Evolutionary conservation across 2,113 vertebrate species (phyloP).

Genomic region (Plecturocebus donacophilus): DNA sequence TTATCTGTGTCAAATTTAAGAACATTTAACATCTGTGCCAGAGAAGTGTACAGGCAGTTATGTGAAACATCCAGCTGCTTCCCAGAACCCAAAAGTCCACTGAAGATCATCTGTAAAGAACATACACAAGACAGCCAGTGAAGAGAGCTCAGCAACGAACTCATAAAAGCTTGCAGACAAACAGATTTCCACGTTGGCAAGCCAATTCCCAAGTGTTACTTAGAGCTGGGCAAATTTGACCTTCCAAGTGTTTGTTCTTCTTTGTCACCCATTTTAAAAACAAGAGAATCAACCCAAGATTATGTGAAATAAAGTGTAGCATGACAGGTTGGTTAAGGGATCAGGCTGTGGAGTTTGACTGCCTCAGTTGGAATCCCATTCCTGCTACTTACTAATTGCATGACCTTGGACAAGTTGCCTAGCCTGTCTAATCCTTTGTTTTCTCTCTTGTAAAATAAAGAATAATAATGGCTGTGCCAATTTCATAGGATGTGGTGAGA

Average conservation of each 20-base stretch:
- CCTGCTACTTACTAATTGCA: not conserved
- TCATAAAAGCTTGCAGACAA: constrained; percentile 68
- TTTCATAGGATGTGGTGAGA: not conserved
- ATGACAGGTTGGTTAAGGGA: not conserved
- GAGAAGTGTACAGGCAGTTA: constrained; percentile 69
- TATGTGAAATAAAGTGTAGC: not conserved
- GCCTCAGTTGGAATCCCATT: not conserved
- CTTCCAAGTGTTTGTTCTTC: constrained; percentile 74
- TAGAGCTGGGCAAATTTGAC: constrained; percentile 73
- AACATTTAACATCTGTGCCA: constrained; percentile 67
- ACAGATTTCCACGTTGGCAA: constrained; percentile 68
- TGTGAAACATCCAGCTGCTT: constrained; percentile 75
- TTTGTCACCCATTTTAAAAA: constrained; percentile 72
- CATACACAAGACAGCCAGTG: constrained; percentile 53
- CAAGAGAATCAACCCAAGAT: constrained; percentile 18
- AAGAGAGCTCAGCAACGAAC: constrained; percentile 38
- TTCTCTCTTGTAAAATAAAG: not conserved
- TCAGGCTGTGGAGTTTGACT: not conserved
- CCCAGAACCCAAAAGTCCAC: constrained; percentile 66
- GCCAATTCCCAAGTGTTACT: constrained; percentile 70
- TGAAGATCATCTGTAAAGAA: constrained; percentile 49
- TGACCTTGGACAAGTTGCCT: not conserved
- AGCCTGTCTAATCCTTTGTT: not conserved
- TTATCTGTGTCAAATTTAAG: constrained; percentile 74
- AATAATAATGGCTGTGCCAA: not conserved